These are phyloP conservation scores for Mactromeris polynyma DNA, from an alignment of 2,888 invertebrate genomes.

Conservation along the genomic window DNA sequence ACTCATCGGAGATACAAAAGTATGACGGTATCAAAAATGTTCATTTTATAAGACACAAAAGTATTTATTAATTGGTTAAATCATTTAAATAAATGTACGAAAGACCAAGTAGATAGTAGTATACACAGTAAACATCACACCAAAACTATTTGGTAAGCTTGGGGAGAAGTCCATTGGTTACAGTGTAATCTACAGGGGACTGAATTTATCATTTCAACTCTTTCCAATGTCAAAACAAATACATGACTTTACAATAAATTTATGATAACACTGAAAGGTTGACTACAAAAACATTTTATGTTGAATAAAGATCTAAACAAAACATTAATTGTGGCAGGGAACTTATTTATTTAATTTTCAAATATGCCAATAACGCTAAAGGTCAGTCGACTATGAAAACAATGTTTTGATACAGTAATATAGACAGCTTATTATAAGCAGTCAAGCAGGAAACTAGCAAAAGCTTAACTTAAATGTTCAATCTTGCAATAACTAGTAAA, in stretches of 20 bases:
- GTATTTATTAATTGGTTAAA: background rate
- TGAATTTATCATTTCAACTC: background rate
- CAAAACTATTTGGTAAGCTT: background rate
- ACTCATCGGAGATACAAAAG: too few relatives aligned
- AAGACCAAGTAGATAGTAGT: background rate
- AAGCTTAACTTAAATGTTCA: too few relatives aligned
- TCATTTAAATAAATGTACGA: background rate
- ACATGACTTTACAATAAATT: background rate
- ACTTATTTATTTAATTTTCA: background rate
- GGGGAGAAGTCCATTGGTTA: background rate
- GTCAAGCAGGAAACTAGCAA: too few relatives aligned
- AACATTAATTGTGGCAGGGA: background rate
- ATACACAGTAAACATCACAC: background rate
- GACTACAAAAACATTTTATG: background rate
- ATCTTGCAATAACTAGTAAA: too few relatives aligned
- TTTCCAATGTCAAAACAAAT: conserved; percentile 10
- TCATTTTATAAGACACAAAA: background rate
- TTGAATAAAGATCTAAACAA: background rate
- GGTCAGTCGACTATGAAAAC: background rate
- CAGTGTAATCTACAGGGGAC: background rate
- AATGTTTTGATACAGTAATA: background rate
- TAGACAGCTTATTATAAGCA: too few relatives aligned
- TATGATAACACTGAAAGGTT: background rate
- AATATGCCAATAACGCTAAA: background rate
- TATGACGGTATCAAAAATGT: too few relatives aligned